Percentiles rank a stretch among this genome's conserved stretches.
Conservation (phyloP, 2,888 invertebrate species). For the Ramazzottius varieornatus region DNA sequence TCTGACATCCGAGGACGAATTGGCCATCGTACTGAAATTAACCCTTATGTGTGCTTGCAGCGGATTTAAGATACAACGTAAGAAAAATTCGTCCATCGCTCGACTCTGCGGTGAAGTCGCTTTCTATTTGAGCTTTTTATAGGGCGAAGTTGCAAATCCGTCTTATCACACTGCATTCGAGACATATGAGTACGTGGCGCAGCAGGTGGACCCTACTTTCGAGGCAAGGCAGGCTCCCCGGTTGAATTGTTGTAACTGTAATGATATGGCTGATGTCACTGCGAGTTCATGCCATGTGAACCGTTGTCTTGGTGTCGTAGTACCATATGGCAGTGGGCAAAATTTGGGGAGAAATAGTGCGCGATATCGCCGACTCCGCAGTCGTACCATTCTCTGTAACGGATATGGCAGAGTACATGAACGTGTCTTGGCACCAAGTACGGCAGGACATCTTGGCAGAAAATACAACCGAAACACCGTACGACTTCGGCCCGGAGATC, state of each 20-base stretch:
- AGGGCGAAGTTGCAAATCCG: slow-evolving; percentile 10
- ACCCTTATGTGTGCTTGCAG: too few species aligned
- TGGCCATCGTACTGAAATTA: too few species aligned
- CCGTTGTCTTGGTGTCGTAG: neutral
- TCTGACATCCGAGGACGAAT: too few species aligned
- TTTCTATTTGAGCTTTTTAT: too few species aligned
- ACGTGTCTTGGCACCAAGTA: neutral
- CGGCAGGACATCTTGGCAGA: neutral
- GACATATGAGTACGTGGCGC: slow-evolving; percentile 15
- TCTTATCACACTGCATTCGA: slow-evolving; percentile 18
- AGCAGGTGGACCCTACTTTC: slow-evolving; percentile 16
- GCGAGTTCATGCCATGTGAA: neutral
- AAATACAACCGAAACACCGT: neutral
- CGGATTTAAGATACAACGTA: slow-evolving; percentile 16
- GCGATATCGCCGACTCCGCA: slow-evolving; percentile 3
- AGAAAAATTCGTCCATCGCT: too few species aligned
- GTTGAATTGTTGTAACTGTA: neutral
- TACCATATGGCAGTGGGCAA: slow-evolving; percentile 5
- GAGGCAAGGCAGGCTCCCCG: slow-evolving; percentile 7
- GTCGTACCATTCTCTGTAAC: slow-evolving; percentile 2
- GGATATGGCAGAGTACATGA: neutral
- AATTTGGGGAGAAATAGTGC: neutral
- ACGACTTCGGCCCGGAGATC: neutral
- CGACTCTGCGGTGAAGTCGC: too few species aligned
- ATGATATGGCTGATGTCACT: neutral